Percentiles rank a stretch among this genome's conserved stretches.
Conservation (phyloP, 2,888 invertebrate genomes). For the Lydus trimaculatus region DNA sequence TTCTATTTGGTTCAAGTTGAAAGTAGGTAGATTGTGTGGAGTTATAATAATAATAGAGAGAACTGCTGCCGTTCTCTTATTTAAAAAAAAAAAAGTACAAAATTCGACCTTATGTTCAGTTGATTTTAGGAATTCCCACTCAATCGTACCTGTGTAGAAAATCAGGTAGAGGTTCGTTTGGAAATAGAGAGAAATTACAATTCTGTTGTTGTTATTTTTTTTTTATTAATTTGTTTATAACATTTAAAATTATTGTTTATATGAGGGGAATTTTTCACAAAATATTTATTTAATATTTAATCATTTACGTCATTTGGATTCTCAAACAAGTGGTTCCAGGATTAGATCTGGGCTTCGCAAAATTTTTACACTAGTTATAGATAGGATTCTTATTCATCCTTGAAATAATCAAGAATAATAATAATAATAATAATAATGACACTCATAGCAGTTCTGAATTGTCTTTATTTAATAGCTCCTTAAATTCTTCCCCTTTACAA, state of each 20-base stretch:
- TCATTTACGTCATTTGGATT: background rate
- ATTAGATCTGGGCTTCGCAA: background rate
- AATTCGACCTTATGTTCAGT: background rate
- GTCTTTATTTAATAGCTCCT: too few species aligned
- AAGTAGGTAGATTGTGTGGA: conserved; percentile 37
- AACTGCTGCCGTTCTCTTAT: conserved; percentile 34
- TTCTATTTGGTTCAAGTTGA: conserved; percentile 39
- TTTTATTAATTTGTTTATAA: too few species aligned
- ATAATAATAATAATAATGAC: too few species aligned
- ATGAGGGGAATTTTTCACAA: background rate
- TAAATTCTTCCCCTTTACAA: too few species aligned
- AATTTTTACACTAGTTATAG: background rate
- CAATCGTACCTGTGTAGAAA: background rate
- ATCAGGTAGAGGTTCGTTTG: background rate
- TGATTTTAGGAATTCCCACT: background rate
- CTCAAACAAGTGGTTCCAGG: background rate
- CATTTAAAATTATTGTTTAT: too few species aligned
- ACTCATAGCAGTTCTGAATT: too few species aligned
- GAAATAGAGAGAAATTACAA: background rate
- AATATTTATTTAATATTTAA: background rate
- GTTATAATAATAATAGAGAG: background rate
- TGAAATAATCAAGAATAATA: too few species aligned
- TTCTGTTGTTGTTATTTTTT: background rate
- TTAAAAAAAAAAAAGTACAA: background rate
- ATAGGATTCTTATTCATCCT: too few species aligned